These are phyloP conservation scores for Drosophila subobscura DNA, from an alignment of 1,140 invertebrate species.

Conservation along the genomic window DNA sequence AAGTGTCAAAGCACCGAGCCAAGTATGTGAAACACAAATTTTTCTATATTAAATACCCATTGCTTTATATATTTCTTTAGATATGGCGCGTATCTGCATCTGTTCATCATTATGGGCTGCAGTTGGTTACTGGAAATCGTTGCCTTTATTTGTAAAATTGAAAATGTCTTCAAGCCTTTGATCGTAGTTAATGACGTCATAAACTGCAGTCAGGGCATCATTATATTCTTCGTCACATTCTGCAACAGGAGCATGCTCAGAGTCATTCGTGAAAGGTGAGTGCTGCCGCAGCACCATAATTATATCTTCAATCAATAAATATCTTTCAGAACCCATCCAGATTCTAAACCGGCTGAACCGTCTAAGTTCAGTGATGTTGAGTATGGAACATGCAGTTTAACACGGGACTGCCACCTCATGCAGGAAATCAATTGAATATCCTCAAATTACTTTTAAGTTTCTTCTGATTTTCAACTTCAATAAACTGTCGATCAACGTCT, in stretches of 20 bases:
- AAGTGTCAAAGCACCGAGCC: slow-evolving; percentile 10
- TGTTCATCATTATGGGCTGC: slow-evolving; percentile 89
- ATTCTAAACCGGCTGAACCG: no score
- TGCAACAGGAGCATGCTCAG: slow-evolving; percentile 40
- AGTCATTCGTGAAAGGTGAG: slow-evolving; percentile 33
- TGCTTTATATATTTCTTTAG: slow-evolving; percentile 76
- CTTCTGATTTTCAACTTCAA: no score
- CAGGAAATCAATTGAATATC: no score
- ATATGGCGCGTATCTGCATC: slow-evolving; percentile 87
- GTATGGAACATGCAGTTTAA: no score
- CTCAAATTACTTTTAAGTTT: no score
- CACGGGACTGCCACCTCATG: no score
- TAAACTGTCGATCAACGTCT: no score
- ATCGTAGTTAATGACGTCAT: slow-evolving; percentile 82
- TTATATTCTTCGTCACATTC: slow-evolving; percentile 86
- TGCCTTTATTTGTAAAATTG: slow-evolving; percentile 8
- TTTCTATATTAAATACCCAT: not conserved
- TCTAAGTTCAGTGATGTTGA: no score
- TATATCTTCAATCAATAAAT: no score
- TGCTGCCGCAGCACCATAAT: no score
- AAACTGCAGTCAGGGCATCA: slow-evolving; percentile 84
- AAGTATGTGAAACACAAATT: slow-evolving; percentile 18
- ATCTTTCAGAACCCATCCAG: no score
- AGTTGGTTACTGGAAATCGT: slow-evolving; percentile 88
- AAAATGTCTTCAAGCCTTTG: slow-evolving; percentile 29